These are phyloP conservation scores for Rhabdornis inornatus DNA, from an alignment of 2,113 vertebrate genomes.

Conservation along the genomic window DNA sequence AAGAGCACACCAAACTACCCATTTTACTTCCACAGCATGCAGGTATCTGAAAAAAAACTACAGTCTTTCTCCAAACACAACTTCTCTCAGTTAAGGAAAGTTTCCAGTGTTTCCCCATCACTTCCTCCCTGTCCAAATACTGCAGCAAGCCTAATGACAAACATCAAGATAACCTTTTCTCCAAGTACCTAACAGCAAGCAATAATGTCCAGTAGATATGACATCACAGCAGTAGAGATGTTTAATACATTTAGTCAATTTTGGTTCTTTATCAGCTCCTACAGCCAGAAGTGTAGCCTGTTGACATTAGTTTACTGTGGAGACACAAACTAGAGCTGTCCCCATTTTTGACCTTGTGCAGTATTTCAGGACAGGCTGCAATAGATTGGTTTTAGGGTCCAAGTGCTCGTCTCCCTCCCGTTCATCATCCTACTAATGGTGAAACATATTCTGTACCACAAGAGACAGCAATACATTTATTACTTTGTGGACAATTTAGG, in stretches of 20 bases:
- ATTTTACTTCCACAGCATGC: neutral
- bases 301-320: neutral
- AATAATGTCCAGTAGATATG: neutral
- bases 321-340: neutral
- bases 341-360: neutral
- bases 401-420: neutral
- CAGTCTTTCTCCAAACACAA: neutral
- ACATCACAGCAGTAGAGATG: neutral
- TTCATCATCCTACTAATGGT: neutral
- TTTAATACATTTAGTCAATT: neutral
- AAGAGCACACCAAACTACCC: neutral
- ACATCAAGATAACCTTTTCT: neutral
- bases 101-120: neutral
- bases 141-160: neutral
- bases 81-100: neutral
- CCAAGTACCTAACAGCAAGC: neutral
- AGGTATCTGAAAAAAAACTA: accelerated
- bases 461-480: neutral
- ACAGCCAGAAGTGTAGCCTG: neutral
- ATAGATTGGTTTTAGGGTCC: neutral
- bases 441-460: neutral
- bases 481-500: neutral
- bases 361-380: neutral
- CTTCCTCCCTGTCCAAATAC: neutral
- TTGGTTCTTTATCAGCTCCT: neutral